A percentile compares a stretch with the other conserved stretches of the same genome.
Conservation (phyloP, 2,113 vertebrate species). For the Rhinoderma darwinii region DNA sequence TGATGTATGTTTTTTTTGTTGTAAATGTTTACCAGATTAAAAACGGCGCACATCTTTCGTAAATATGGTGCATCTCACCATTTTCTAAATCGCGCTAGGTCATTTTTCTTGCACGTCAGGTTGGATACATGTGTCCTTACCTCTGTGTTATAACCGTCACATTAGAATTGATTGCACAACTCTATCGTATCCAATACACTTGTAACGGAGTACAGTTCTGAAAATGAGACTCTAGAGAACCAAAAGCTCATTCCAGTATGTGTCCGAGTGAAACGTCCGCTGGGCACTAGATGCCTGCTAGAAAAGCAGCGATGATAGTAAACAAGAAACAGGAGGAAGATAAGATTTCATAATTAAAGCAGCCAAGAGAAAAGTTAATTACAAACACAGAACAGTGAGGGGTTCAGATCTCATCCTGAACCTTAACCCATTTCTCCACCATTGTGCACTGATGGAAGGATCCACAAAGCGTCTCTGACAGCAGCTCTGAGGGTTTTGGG, state of each 20-base stretch:
- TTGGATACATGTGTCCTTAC: neutral
- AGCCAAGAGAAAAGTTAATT: constrained; percentile 23
- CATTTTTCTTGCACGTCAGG: neutral
- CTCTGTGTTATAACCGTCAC: neutral
- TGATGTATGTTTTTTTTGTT: neutral
- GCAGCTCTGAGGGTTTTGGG: neutral
- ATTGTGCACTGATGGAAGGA: constrained; percentile 13
- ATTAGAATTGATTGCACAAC: neutral
- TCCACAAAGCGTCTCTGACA: neutral
- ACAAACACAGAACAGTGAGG: neutral
- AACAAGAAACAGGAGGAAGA: constrained; percentile 21
- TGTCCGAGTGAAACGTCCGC: neutral
- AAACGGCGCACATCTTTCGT: no score
- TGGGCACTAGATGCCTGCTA: constrained; percentile 16
- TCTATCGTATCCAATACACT: neutral
- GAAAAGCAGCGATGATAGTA: neutral
- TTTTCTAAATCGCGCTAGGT: neutral
- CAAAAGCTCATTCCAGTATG: neutral
- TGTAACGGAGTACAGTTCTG: neutral
- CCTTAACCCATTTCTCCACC: constrained; percentile 7
- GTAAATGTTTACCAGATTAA: neutral
- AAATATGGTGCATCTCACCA: neutral
- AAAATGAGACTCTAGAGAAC: constrained; percentile 14
- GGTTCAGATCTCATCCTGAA: neutral
- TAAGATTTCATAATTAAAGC: constrained; percentile 42